These are phyloP conservation scores for Spatulosminthurus flaviceps DNA, from an alignment of 2,888 invertebrate species.

Conservation along the genomic window DNA sequence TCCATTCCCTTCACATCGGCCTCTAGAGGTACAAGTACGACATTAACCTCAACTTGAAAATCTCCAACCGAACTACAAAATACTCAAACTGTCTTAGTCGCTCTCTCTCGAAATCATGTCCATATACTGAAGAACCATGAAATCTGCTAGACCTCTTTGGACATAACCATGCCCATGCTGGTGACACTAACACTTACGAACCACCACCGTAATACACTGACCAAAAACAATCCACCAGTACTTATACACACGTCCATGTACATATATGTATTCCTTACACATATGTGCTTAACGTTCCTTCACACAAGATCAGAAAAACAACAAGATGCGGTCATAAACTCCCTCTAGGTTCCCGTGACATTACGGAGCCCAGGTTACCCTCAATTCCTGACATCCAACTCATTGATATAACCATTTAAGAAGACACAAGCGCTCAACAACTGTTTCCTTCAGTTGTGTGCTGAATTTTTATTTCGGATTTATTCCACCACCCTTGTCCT, in stretches of 20 bases:
- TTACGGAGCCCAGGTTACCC: constrained; percentile 25
- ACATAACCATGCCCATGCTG: too few species aligned
- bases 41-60: constrained; percentile 14
- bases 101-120: background rate
- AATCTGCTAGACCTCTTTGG: too few species aligned
- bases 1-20: background rate
- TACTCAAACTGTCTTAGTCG: background rate
- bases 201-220: too few species aligned
- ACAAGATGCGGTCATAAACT: constrained; percentile 27
- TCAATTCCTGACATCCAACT: constrained; percentile 20
- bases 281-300: background rate
- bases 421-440: constrained; percentile 25
- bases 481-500: constrained; percentile 11
- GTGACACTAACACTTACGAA: too few species aligned
- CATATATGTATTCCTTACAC: background rate
- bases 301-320: background rate
- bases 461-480: constrained; percentile 43
- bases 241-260: too few species aligned
- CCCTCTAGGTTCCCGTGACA: constrained; percentile 19
- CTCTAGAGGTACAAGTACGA: background rate
- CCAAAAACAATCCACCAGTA: too few species aligned
- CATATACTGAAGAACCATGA: background rate
- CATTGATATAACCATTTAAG: constrained; percentile 30
- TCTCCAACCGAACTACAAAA: constrained; percentile 10
- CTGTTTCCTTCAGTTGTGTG: constrained; percentile 33